Base-by-base conservation (phyloP, 64 coral and sea anemone genomes). In the Montipora foliosa region DNA sequence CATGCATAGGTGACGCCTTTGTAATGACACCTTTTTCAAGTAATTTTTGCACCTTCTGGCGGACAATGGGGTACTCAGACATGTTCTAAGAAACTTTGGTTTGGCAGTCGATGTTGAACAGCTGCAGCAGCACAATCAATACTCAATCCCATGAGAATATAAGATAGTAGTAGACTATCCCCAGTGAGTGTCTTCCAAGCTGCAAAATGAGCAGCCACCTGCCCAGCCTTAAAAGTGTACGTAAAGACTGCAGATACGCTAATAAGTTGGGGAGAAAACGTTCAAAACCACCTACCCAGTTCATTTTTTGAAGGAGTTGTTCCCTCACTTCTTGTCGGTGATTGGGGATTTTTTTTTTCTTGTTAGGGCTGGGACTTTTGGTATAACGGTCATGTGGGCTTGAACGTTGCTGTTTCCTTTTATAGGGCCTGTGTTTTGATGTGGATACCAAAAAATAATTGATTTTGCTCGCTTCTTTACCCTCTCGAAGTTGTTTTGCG, bases 401-500 rank as follows among this genome's bases (percentile, higher is more conserved):
- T 6, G 75, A 59, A 19, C 10, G 14, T 25, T 17, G 48, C 48
- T 89, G 50, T 10, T 13, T 47, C 13, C 50, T 14, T 72, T 17
- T 80, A 74, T 88, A 52, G 47, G 74, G 6, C 46, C 47, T 15
- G 1, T 48, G 10, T 10, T 70, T 11, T 14, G 22, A 21, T 51
- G 62, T 20, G 44, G 19, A 9, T 12, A 21, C 49, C 46, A 94
- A 4, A 4, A 79, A 70, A 12, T 84, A 3, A 1, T 80, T 48
- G 14, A 95, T 89, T 47, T 49, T 78, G 64, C 51, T 81, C 2
- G 59, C 60, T 58, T 94, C 93, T 70, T 83, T 94, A 4, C 87
- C 72, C 47, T 90, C 79, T 29, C 70, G 46, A 2, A 94, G 11
- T 45, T 90, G 87, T 71, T 84, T 94, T 64, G 68, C 78, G 8